Conservation (phyloP, 2,797 vertebrate genomes). For the Pantherophis alleghaniensis region DNA sequence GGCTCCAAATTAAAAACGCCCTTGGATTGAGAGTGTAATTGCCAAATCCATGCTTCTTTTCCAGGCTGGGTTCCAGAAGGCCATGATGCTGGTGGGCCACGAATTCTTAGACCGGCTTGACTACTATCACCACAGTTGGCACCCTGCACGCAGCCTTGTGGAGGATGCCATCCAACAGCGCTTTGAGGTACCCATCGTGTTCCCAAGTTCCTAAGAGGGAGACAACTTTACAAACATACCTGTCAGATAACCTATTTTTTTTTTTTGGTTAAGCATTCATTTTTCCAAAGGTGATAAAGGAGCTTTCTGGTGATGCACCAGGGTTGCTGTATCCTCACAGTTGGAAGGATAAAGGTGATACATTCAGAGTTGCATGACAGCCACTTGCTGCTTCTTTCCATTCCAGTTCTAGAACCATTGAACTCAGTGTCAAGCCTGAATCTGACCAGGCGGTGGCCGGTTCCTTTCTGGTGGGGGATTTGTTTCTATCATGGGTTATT, state of each 20-base stretch:
- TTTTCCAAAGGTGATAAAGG: background rate
- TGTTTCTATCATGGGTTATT: too few species aligned
- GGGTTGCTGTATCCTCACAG: background rate
- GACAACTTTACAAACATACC: background rate
- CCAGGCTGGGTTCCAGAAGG: constrained; percentile 85
- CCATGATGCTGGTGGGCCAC: constrained; percentile 80
- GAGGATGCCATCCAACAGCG: constrained; percentile 78
- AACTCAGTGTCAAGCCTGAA: too few species aligned
- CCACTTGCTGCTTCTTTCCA: background rate
- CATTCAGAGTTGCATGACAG: background rate
- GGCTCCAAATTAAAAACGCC: too few species aligned
- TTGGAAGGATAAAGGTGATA: background rate
- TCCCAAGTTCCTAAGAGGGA: background rate
- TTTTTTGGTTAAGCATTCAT: background rate
- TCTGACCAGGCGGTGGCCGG: too few species aligned
- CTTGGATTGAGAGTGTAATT: fast-evolving
- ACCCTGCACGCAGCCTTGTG: constrained; percentile 85
- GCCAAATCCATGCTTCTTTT: background rate
- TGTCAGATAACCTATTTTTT: background rate
- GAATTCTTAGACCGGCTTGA: constrained; percentile 89
- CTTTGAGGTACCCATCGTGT: constrained; percentile 73
- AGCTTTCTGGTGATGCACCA: background rate
- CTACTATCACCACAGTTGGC: constrained; percentile 84
- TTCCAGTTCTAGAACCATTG: too few species aligned
- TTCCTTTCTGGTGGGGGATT: too few species aligned